Conservation (phyloP, 2,113 vertebrate species). For the Myxocyprinus asiaticus region DNA sequence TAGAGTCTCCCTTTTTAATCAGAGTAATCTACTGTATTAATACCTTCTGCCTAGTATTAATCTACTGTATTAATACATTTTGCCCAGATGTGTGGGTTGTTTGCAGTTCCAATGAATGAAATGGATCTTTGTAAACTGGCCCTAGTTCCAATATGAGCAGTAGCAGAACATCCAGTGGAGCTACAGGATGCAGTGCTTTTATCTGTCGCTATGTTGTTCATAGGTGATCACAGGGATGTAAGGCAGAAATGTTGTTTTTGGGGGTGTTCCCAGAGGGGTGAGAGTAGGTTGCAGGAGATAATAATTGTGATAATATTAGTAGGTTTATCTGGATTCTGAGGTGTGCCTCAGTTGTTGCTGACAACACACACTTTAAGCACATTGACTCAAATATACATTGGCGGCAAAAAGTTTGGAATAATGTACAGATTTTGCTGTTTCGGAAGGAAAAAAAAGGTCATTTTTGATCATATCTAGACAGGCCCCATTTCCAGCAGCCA, state of each 20-base stretch:
- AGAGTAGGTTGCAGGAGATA: background rate
- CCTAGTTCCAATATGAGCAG: background rate
- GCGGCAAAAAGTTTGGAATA: background rate
- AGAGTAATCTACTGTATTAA: too few species aligned
- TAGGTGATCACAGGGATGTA: background rate
- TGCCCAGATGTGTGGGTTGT: too few species aligned
- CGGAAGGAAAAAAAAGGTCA: too few species aligned
- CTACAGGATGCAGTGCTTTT: background rate
- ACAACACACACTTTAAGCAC: constrained; percentile 21
- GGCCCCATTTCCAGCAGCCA: too few species aligned
- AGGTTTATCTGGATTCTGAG: constrained; percentile 19
- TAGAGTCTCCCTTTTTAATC: too few species aligned
- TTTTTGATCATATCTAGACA: too few species aligned
- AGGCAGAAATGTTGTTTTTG: constrained; percentile 5
- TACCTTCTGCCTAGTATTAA: too few species aligned
- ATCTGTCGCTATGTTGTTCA: background rate
- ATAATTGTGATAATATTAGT: background rate
- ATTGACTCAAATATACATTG: constrained; percentile 4
- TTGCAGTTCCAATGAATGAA: too few species aligned
- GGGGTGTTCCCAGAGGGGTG: background rate
- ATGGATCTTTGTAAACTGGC: background rate
- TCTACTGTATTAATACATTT: too few species aligned
- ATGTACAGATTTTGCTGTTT: too few species aligned
- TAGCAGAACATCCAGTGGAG: background rate
- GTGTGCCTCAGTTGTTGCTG: background rate